phyloP scores from a whole-genome alignment of 2,797 vertebrate species.

The Darevskia mixta region DNA sequence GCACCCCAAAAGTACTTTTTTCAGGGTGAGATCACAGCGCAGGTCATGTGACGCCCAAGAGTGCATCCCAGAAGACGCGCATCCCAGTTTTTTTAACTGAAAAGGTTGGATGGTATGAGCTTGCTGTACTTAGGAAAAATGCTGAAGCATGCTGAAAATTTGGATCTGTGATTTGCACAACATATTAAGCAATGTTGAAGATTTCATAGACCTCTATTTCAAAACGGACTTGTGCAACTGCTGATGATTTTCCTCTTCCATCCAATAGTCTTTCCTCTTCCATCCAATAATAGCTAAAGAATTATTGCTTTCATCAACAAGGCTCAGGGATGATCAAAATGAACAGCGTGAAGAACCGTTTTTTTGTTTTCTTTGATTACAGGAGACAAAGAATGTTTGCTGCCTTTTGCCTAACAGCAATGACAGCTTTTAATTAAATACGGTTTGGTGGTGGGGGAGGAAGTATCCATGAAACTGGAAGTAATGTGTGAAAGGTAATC shows the following conservation, averaged over 20 bases:
- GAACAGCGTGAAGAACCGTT: not conserved
- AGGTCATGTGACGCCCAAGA: too few species aligned
- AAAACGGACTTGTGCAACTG: not conserved
- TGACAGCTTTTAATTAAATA: not conserved
- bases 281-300: not conserved
- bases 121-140: not conserved
- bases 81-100: too few species aligned
- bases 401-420: not conserved
- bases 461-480: too few species aligned
- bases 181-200: not conserved
- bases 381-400: not conserved
- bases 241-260: not conserved
- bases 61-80: too few species aligned
- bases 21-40: too few species aligned
- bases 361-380: not conserved
- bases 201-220: not conserved
- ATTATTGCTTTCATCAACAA: constrained; percentile 14
- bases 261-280: not conserved
- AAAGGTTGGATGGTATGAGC: too few species aligned
- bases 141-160: not conserved
- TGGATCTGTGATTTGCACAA: not conserved
- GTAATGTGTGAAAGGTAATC: too few species aligned
- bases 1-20: too few species aligned
- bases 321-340: not conserved
- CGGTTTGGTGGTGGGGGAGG: too few species aligned